Percentiles rank a stretch among this genome's conserved stretches.
These are phyloP conservation scores for Cyphomyrus plagiostoma DNA, from an alignment of 2,113 vertebrate genomes.

Conservation along the genomic window DNA sequence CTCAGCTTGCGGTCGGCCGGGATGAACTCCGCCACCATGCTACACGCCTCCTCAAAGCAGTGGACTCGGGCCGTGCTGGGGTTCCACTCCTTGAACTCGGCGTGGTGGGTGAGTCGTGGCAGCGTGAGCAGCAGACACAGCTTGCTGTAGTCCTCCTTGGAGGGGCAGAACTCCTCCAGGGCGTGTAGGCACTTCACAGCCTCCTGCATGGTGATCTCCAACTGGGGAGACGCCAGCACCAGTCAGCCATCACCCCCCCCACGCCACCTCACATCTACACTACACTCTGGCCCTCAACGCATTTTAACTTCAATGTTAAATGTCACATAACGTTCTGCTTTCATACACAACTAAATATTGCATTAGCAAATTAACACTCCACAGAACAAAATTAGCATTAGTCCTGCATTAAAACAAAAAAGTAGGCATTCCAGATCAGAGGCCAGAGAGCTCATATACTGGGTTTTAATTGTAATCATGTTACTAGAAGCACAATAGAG, in stretches of 20 bases:
- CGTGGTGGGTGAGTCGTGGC: slow-evolving; percentile 89
- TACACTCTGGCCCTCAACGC: background rate
- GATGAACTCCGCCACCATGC: slow-evolving; percentile 95
- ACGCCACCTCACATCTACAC: background rate
- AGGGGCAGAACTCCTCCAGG: slow-evolving; percentile 84
- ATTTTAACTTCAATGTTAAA: background rate
- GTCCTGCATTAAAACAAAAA: background rate
- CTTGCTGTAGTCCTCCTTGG: slow-evolving; percentile 94
- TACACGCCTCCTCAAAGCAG: slow-evolving; percentile 89
- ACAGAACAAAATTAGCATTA: background rate
- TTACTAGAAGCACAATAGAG: background rate
- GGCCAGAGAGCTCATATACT: background rate
- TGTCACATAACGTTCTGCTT: background rate
- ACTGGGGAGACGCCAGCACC: slow-evolving; percentile 44
- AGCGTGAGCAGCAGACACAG: slow-evolving; percentile 90
- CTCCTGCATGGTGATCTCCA: slow-evolving; percentile 90
- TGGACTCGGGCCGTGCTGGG: slow-evolving; percentile 93
- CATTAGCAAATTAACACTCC: background rate
- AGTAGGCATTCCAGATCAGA: background rate
- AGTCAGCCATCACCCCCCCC: background rate
- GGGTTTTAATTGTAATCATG: background rate
- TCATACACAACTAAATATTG: background rate
- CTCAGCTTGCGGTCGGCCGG: slow-evolving; percentile 93
- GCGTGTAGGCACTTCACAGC: slow-evolving; percentile 87
- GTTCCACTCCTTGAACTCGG: slow-evolving; percentile 97